Conservation (phyloP, 2,888 invertebrate genomes). For the Marasmarcha lunaedactyla region DNA sequence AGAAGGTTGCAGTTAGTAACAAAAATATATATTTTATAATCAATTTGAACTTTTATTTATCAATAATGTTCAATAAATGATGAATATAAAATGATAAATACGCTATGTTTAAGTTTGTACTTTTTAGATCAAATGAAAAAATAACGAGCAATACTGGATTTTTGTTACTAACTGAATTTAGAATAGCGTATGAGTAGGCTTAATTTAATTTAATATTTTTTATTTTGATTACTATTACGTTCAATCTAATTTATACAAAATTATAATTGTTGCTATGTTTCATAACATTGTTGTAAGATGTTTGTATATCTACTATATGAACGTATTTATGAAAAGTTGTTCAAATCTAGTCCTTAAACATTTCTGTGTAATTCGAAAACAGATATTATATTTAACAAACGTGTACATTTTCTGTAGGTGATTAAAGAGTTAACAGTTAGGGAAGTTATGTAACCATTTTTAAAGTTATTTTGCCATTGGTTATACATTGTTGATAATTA, state of each 20-base stretch:
- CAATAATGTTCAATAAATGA: no score
- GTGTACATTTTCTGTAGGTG: conserved; percentile 25
- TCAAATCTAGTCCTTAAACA: conserved; percentile 26
- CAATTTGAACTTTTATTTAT: no score
- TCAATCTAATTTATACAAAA: conserved; percentile 1
- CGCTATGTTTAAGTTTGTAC: no score
- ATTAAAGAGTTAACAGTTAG: conserved; percentile 35
- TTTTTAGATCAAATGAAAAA: no score
- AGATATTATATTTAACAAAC: conserved; percentile 10
- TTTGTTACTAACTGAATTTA: not conserved
- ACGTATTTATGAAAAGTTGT: conserved; percentile 47
- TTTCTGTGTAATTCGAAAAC: conserved; percentile 10
- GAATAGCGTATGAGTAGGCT: conserved; percentile 3
- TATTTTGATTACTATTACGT: no score
- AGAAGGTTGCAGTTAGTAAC: conserved; percentile 8
- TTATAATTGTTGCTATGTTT: conserved; percentile 46
- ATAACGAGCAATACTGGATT: no score
- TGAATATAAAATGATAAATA: no score
- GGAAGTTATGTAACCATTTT: conserved; percentile 49
- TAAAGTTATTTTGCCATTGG: no score
- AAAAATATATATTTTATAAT: conserved; percentile 4
- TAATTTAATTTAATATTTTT: no score
- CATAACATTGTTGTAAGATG: conserved; percentile 56
- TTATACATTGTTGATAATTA: no score
- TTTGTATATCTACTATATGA: conserved; percentile 27